Evolutionary conservation across 2,797 vertebrate species (phyloP).

Genomic region (Carcharodon carcharias): DNA sequence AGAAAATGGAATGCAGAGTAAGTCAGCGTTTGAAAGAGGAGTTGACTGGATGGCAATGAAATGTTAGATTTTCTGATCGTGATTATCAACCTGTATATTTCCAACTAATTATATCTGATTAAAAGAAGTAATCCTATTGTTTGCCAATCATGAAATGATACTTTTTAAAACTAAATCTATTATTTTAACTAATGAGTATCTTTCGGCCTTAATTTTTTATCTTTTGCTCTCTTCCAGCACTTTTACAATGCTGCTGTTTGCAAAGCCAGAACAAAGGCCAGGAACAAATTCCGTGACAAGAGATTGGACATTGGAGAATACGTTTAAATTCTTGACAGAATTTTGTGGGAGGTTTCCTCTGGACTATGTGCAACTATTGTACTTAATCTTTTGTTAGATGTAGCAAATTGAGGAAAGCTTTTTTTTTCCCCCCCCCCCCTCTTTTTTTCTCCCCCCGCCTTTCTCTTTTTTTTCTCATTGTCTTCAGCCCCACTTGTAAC

Average conservation of each 20-base stretch:
- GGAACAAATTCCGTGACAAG: conserved; percentile 95
- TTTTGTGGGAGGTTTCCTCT: not conserved
- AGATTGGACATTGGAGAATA: conserved; percentile 89
- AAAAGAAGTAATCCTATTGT: not conserved
- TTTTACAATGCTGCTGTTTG: conserved; percentile 95
- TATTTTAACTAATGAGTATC: not conserved
- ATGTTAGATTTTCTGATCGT: not conserved
- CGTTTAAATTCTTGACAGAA: conserved; percentile 56
- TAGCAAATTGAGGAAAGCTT: not conserved
- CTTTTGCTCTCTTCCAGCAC: conserved; percentile 63
- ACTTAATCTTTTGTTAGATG: not conserved
- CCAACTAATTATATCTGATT: not conserved
- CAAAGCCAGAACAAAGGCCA: conserved; percentile 95
- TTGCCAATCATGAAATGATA: not conserved
- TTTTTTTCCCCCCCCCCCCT: too few species aligned
- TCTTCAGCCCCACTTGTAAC: not conserved
- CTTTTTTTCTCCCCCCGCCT: not conserved
- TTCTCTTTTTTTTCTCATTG: too few species aligned
- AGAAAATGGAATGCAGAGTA: too few species aligned
- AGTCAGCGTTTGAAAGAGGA: not conserved
- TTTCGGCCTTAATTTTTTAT: not conserved
- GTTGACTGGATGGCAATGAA: not conserved
- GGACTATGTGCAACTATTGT: not conserved
- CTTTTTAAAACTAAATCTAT: too few species aligned
- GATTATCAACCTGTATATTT: not conserved